These are phyloP conservation scores for Gallinago jamesoni DNA, from an alignment of 2,113 vertebrate genomes.

Conservation along the genomic window DNA sequence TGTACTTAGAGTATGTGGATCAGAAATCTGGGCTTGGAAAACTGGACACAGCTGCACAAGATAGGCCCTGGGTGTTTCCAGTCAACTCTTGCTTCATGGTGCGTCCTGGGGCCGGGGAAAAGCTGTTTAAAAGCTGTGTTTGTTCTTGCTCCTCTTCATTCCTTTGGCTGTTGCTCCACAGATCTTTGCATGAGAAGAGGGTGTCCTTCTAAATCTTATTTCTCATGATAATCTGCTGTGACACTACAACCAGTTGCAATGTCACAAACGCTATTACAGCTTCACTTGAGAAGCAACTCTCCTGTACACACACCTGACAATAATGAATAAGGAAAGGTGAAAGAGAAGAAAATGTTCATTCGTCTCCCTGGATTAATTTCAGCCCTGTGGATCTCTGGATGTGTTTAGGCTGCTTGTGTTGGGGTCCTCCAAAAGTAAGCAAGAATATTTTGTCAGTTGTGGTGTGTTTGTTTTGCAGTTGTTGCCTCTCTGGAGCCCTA, in stretches of 20 bases:
- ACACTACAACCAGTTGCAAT: not conserved
- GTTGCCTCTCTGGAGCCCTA: not conserved
- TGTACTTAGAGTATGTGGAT: not conserved
- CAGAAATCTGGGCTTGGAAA: not conserved
- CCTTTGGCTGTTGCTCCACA: not conserved
- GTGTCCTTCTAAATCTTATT: not conserved
- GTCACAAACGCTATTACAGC: not conserved
- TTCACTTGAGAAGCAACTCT: not conserved
- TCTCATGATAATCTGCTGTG: not conserved
- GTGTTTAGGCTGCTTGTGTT: not conserved
- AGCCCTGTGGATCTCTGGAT: not conserved
- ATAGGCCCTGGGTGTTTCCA: not conserved
- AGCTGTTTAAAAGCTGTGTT: not conserved
- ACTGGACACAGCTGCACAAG: not conserved
- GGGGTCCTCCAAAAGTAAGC: not conserved
- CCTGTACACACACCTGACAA: fast-evolving
- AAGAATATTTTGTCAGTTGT: not conserved
- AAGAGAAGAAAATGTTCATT: not conserved
- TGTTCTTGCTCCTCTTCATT: not conserved
- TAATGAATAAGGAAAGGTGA: not conserved
- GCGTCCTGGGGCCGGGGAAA: not conserved
- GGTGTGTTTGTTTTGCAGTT: not conserved
- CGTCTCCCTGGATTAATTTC: not conserved
- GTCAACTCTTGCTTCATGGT: not conserved
- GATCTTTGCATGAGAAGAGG: not conserved